Percentiles rank a stretch among this genome's conserved stretches.
These are phyloP conservation scores for Thereva nobilitata DNA, from an alignment of 2,888 invertebrate species.

Conservation along the genomic window DNA sequence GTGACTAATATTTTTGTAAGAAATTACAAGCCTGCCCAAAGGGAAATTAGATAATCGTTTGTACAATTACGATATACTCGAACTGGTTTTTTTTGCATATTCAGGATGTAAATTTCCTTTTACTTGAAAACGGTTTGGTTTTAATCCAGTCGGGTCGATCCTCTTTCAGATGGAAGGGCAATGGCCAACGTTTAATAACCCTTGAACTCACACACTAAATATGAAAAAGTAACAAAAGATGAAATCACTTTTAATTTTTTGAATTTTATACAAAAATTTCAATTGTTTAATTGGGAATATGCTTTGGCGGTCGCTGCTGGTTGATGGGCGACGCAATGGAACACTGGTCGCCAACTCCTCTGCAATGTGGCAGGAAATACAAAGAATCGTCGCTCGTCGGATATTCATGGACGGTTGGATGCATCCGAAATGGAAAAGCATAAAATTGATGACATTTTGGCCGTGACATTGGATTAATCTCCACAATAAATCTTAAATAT, in stretches of 20 bases:
- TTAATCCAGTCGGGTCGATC: neutral
- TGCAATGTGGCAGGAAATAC: too few relatives aligned
- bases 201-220: slow-evolving; percentile 7
- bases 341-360: too few relatives aligned
- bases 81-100: too few relatives aligned
- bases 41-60: too few relatives aligned
- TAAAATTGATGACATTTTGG: slow-evolving; percentile 19
- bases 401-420: slow-evolving; percentile 24
- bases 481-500: slow-evolving; percentile 13
- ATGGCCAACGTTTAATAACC: neutral
- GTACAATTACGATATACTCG: too few relatives aligned
- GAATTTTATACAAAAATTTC: neutral
- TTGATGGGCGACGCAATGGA: too few relatives aligned
- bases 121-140: neutral
- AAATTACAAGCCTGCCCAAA: too few relatives aligned
- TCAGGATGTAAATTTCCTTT: neutral
- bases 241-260: slow-evolving; percentile 1
- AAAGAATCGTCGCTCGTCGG: neutral
- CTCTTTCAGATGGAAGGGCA: too few relatives aligned
- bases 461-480: slow-evolving; percentile 37
- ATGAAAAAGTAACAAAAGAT: slow-evolving; percentile 10
- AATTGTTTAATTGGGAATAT: too few relatives aligned
- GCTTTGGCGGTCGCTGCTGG: too few relatives aligned
- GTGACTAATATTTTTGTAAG: too few relatives aligned
- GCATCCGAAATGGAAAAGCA: slow-evolving; percentile 29